A percentile compares a stretch with the other conserved stretches of the same genome.
Evolutionary conservation across 2,888 invertebrate genomes (phyloP).

Genomic region (Peribatodes rhomboidaria): DNA sequence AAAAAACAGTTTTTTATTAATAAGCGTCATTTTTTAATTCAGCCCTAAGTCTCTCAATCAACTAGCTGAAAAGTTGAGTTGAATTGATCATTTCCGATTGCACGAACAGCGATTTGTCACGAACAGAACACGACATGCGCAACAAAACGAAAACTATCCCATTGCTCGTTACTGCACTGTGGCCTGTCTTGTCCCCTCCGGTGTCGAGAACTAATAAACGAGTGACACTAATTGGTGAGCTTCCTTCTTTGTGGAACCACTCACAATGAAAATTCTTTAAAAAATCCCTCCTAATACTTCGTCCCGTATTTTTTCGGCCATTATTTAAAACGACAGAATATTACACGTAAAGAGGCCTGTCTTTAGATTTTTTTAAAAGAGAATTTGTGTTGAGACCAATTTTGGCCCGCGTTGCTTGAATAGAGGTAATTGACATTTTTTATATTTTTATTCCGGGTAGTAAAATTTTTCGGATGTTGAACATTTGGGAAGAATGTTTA

Average conservation of each 20-base stretch:
- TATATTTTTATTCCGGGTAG: conserved; percentile 28
- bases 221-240: conserved; percentile 78
- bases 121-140: not conserved
- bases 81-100: not conserved
- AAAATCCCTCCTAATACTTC: conserved; percentile 59
- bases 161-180: conserved; percentile 20
- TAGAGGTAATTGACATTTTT: conserved; percentile 49
- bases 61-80: not conserved
- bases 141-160: conserved; percentile 7
- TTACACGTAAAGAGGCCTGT: conserved; percentile 56
- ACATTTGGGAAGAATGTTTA: conserved; percentile 23
- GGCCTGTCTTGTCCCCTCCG: conserved; percentile 37
- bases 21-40: too few species aligned
- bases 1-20: too few species aligned
- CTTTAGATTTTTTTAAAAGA: conserved; percentile 53
- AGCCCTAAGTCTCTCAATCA: too few species aligned
- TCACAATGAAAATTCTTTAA: conserved; percentile 64
- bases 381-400: conserved; percentile 58
- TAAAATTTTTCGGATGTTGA: conserved; percentile 38
- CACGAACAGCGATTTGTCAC: not conserved
- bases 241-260: conserved; percentile 60
- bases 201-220: conserved; percentile 72
- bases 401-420: conserved; percentile 51
- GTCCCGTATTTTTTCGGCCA: conserved; percentile 61
- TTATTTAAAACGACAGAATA: conserved; percentile 62